phyloP scores from a whole-genome alignment of 2,113 vertebrate species.

The Scalopus aquaticus region DNA sequence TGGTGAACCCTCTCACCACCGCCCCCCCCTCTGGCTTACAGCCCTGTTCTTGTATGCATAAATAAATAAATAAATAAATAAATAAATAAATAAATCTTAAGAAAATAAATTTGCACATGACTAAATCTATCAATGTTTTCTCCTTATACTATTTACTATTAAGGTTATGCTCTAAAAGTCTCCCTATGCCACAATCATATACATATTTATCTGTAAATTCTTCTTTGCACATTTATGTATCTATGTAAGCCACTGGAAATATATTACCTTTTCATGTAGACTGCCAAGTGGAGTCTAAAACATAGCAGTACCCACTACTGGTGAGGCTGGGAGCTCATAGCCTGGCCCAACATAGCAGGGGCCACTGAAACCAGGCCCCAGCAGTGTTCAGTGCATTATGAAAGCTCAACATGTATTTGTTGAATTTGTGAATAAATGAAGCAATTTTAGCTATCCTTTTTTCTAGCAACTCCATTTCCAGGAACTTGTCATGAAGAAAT shows the following conservation, averaged over 20 bases:
- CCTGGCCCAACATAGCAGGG: background rate
- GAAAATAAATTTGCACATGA: background rate
- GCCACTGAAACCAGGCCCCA: too few relatives aligned
- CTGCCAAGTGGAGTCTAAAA: background rate
- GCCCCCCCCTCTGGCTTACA: too few relatives aligned
- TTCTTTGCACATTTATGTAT: background rate
- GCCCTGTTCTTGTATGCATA: too few relatives aligned
- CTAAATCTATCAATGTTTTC: background rate
- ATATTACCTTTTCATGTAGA: background rate
- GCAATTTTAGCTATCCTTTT: background rate
- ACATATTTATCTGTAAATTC: background rate
- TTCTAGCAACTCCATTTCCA: background rate
- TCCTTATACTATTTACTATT: background rate
- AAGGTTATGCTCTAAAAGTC: background rate
- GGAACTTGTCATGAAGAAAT: background rate
- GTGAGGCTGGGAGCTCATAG: background rate
- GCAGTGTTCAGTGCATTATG: background rate
- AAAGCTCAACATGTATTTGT: background rate
- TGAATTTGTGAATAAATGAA: background rate
- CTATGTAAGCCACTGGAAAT: background rate
- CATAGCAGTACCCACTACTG: background rate
- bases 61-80: too few relatives aligned
- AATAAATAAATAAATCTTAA: too few relatives aligned
- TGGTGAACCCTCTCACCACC: too few relatives aligned
- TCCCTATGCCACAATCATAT: background rate